Conservation (phyloP, 2,113 vertebrate genomes). For the Aegithalos caudatus region DNA sequence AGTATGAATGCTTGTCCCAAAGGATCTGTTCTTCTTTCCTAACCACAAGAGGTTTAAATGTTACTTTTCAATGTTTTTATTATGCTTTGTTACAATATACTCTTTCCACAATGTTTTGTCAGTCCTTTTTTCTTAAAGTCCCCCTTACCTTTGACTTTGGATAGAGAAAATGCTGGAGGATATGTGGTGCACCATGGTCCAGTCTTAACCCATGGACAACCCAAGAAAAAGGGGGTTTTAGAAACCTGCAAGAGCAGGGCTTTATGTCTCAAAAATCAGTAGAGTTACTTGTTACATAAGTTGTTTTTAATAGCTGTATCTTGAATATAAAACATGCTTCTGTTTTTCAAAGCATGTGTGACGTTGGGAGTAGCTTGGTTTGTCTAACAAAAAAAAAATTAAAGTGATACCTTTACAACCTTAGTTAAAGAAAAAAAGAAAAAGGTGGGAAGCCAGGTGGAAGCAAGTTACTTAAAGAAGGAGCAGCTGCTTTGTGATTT, state of each 20-base stretch:
- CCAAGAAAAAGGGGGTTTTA: neutral
- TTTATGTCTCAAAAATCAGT: neutral
- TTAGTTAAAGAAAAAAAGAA: neutral
- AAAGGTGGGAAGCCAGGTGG: neutral
- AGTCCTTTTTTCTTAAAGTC: neutral
- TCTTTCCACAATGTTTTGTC: neutral
- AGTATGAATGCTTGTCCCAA: neutral
- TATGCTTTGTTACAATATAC: neutral
- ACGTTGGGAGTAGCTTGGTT: neutral
- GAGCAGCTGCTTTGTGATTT: neutral
- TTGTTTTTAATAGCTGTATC: neutral
- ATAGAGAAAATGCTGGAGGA: neutral
- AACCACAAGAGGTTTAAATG: neutral
- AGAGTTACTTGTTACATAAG: accelerated
- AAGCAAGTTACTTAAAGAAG: neutral
- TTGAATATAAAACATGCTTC: accelerated
- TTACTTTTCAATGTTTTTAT: neutral
- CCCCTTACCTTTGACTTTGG: neutral
- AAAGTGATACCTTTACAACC: neutral
- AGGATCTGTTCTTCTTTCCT: neutral
- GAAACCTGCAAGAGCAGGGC: accelerated
- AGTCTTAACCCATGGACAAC: neutral
- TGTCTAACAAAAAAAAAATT: neutral
- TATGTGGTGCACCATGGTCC: accelerated
- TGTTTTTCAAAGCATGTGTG: neutral